Conservation (phyloP, 2,797 vertebrate genomes). For the Catostomus latipinnis region DNA sequence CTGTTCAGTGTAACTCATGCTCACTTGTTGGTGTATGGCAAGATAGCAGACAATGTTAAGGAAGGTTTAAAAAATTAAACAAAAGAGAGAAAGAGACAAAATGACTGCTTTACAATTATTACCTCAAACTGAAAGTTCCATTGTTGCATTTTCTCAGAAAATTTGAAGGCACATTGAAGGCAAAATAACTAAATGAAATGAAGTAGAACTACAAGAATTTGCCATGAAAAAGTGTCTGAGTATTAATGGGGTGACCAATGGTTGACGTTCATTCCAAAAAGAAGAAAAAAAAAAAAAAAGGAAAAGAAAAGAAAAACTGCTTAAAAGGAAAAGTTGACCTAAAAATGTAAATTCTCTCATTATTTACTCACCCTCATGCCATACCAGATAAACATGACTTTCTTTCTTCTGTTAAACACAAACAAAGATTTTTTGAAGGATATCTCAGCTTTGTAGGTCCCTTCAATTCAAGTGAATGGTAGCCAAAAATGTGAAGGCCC, state of each 20-base stretch:
- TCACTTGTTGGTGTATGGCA: not conserved
- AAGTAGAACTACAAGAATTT: not conserved
- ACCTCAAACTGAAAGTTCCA: not conserved
- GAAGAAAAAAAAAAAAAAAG: too few relatives aligned
- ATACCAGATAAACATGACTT: too few relatives aligned
- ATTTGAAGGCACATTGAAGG: not conserved
- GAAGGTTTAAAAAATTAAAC: constrained; percentile 27
- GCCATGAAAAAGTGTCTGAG: not conserved
- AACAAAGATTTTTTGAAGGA: too few relatives aligned
- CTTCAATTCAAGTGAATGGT: too few relatives aligned
- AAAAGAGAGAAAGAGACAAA: constrained; percentile 18
- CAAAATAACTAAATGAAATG: not conserved
- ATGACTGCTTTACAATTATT: not conserved
- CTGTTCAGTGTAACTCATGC: constrained; percentile 19
- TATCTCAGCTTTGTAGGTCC: too few relatives aligned
- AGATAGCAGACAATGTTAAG: constrained; percentile 5
- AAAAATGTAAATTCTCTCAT: too few relatives aligned
- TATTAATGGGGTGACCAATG: not conserved
- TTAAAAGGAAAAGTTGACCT: too few relatives aligned
- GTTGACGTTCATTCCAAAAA: too few relatives aligned
- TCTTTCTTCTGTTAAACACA: too few relatives aligned
- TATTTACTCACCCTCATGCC: too few relatives aligned
- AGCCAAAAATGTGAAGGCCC: too few relatives aligned
- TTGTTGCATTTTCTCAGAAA: not conserved
- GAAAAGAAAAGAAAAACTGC: too few relatives aligned